phyloP scores from a whole-genome alignment of 2,113 vertebrate genomes.

The Nothocercus julius region DNA sequence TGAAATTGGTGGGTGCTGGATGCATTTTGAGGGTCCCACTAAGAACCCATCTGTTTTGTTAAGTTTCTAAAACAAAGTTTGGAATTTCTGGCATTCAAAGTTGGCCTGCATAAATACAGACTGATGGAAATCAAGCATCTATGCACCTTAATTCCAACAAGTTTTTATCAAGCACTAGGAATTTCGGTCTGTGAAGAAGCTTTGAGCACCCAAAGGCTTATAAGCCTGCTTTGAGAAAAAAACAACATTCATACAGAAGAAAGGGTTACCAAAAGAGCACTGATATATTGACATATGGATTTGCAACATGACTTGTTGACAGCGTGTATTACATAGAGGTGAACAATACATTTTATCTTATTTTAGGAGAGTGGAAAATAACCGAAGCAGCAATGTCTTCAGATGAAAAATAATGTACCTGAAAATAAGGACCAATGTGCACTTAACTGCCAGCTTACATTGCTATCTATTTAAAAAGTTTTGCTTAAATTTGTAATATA shows the following conservation, averaged over 20 bases:
- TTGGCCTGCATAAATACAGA: neutral
- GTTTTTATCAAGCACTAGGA: neutral
- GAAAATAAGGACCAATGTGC: neutral
- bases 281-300: neutral
- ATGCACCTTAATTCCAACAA: neutral
- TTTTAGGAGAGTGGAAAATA: neutral
- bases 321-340: neutral
- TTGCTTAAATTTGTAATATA: neutral
- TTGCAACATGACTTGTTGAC: neutral
- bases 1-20: neutral
- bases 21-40: neutral
- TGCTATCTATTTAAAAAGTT: neutral
- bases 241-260: neutral
- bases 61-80: neutral
- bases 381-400: neutral
- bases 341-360: neutral
- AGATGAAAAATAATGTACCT: neutral
- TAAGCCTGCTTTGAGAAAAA: neutral
- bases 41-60: neutral
- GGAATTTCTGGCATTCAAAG: neutral
- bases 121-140: neutral
- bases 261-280: rapidly evolving
- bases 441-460: neutral
- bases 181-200: neutral
- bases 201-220: neutral